Base-by-base conservation (phyloP, 1,140 invertebrate species). In the Dreissena rostriformis region DNA sequence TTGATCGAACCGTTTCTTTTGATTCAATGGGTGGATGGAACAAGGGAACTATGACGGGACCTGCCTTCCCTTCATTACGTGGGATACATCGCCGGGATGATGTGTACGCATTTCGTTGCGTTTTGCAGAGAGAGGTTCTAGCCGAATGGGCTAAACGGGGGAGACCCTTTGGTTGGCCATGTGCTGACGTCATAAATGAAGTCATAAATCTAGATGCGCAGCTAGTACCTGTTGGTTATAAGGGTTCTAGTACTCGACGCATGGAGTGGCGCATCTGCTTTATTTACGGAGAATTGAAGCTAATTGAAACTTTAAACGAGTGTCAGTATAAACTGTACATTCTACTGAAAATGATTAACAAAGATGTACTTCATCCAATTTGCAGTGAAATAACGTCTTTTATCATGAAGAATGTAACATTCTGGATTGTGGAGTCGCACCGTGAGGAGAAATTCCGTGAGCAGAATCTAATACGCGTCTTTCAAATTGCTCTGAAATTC, bases 211-310 rank as follows among this genome's bases (percentile, higher is more conserved):
- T 28, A 14, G 55, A 75, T 10, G 73, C 73, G 26, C 53, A 75
- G n/a, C 11, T 75, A 26, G 73, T 63, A 11, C 53, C 73, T 7
- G 73, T 63, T 28, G 55, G 73, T 28, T 75, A 53, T 28, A 8
- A 22, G 4, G 55, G 55, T 24, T 28, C 1, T 10, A 26, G 6
- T 26, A 61, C 61, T n/a, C 6, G 61, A 39, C 15, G 6, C 57
- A 65, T 61, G 19, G 49, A 82, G 73, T 82, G 79, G 79, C 17
- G 79, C 52, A 61, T 82, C 26, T 71, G 79, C 53, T 82, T 61
- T 55, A 82, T 55, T 14, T 4, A 26, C 15, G 79, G 73, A n/a
- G 73, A 82, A 61, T 19, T 73, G 14, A 24, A 39, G 55, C 61
- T 82, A 12, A 51, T 55, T 24, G 22, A 82, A 26, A 57, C 51